Base-by-base conservation (phyloP, 2,797 vertebrate species). In the Dryobates pubescens region DNA sequence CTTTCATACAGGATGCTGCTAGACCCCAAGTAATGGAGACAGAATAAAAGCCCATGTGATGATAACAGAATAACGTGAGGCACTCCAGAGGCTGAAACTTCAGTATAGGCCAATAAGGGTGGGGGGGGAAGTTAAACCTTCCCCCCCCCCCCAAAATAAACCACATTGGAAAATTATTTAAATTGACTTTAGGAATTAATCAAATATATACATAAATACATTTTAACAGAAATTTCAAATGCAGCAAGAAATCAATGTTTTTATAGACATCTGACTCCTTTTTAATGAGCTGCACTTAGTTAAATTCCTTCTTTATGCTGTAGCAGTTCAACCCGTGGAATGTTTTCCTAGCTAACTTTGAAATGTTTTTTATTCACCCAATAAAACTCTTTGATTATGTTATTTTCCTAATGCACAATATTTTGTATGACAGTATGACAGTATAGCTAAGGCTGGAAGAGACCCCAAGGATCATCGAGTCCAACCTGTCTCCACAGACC, bases 341-440 rank as follows among this genome's bases (percentile, higher is more conserved):
- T 90, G 94, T 95, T 96, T 96, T 94, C 89, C 91, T 88, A 95
- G 86, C 82, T 92, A 96, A 82, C 82, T 87, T 96, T 92, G 80
- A 83, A 57, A 62, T 51, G 80, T 95, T 63, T 61, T 91, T 95
- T 91, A 94, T 95, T 95, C 96, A 96, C 93, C 87, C 95, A 95
- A 97, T 97, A 97, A 97, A 98, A 96, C 30, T 64, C 82, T 95
- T 96, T 94, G 94, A 96, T 93, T 92, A 69, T 90, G 93, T 89
- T 94, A 94, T 92, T 91, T 93, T 73, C 61, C 54, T 71, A 17
- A 82, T 34, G 30, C 69, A 94, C 95, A 96, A 82, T 24, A 74
- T 67, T 93, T 91, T 95, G 73, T n/a, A n/a, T n/a, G n/a, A n/a
- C n/a, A n/a, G n/a, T n/a, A n/a, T n/a, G n/a, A n/a, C n/a, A n/a